Evolutionary conservation across 2,888 invertebrate genomes (phyloP).

Genomic region (Pandemis cinnamomeana): DNA sequence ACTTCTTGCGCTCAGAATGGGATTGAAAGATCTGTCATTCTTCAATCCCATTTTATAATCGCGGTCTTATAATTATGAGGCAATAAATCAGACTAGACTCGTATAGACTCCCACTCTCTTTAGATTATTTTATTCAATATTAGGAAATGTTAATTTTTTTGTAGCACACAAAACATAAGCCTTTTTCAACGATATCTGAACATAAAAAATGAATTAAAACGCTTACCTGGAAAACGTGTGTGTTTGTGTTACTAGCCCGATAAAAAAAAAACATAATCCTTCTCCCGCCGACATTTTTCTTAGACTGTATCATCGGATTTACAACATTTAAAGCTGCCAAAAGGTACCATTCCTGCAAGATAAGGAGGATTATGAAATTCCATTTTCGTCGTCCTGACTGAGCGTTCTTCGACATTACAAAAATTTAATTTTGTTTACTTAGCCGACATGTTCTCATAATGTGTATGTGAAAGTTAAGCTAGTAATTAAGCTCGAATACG

Average conservation of each 20-base stretch:
- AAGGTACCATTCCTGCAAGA: slow-evolving; percentile 15
- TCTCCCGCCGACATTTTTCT: not conserved
- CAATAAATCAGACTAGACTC: too few relatives aligned
- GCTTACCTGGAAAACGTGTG: not conserved
- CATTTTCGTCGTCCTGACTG: slow-evolving; percentile 19
- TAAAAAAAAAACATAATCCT: not conserved
- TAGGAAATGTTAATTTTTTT: too few relatives aligned
- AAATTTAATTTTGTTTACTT: slow-evolving; percentile 27
- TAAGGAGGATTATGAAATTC: slow-evolving; percentile 27
- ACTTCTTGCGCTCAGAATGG: too few relatives aligned
- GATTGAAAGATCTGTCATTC: too few relatives aligned
- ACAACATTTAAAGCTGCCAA: slow-evolving; percentile 19
- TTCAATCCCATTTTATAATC: too few relatives aligned
- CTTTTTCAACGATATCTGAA: too few relatives aligned
- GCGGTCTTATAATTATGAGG: too few relatives aligned
- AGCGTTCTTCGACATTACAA: slow-evolving; percentile 23
- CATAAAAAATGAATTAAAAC: too few relatives aligned
- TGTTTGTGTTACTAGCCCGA: not conserved
- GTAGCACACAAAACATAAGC: too few relatives aligned
- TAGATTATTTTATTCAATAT: too few relatives aligned
- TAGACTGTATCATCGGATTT: slow-evolving; percentile 17
- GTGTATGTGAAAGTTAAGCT: not conserved
- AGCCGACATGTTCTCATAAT: slow-evolving; percentile 2
- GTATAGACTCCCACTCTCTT: too few relatives aligned
- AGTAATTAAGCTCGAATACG: not conserved